Conservation (phyloP, 1,140 invertebrate genomes). For the Grapholita molesta region DNA sequence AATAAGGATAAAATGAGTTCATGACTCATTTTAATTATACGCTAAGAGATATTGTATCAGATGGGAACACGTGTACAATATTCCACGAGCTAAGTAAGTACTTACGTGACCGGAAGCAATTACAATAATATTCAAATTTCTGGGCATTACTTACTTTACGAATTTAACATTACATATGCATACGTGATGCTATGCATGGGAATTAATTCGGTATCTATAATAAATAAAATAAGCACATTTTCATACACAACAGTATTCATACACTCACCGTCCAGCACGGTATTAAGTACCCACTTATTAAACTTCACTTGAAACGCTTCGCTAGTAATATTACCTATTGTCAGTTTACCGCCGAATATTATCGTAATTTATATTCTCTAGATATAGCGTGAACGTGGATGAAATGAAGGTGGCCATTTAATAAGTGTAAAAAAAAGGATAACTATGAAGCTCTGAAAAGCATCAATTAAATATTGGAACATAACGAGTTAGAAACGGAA, state of each 20-base stretch:
- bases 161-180: slow-evolving; percentile 57
- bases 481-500: too few species aligned
- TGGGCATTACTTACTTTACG: slow-evolving; percentile 46
- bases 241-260: slow-evolving; percentile 33
- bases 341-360: slow-evolving; percentile 63
- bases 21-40: neutral
- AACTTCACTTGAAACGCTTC: too few species aligned
- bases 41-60: neutral
- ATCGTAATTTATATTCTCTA: slow-evolving; percentile 61
- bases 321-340: slow-evolving; percentile 31
- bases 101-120: slow-evolving; percentile 67
- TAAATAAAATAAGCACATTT: neutral
- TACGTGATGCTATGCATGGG: slow-evolving; percentile 51
- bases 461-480: too few species aligned
- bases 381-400: too few species aligned
- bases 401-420: too few species aligned
- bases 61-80: neutral
- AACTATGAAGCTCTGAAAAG: too few species aligned
- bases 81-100: slow-evolving; percentile 52
- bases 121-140: slow-evolving; percentile 59
- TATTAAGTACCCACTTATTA: slow-evolving; percentile 27
- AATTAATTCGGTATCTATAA: slow-evolving; percentile 32
- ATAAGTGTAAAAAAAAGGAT: too few species aligned
- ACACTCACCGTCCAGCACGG: too few species aligned
- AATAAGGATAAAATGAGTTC: neutral